Evolutionary conservation across 2,113 vertebrate species (phyloP).

Genomic region (Aix galericulata): DNA sequence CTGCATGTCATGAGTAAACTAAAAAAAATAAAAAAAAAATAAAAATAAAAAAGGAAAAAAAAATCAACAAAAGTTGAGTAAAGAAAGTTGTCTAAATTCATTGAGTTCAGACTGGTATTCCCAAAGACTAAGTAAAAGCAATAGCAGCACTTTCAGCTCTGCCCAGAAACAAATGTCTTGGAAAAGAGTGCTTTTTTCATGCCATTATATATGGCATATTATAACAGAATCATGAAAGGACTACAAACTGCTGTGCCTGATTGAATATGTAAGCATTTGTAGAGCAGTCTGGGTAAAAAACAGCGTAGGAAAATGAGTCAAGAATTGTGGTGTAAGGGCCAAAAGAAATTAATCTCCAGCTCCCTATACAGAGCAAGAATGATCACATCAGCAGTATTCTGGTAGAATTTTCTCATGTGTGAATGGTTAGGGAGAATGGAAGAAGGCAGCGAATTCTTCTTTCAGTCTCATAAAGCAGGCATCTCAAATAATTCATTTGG

Average conservation of each 20-base stretch:
- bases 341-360: slow-evolving; percentile 24
- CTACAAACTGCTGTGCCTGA: background rate
- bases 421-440: background rate
- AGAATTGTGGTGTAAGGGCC: background rate
- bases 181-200: background rate
- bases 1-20: background rate
- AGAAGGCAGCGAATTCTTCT: background rate
- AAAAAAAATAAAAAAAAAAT: too few relatives aligned
- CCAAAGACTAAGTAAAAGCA: background rate
- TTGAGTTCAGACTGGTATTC: background rate
- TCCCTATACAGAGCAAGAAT: background rate
- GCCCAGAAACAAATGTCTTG: background rate
- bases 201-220: background rate
- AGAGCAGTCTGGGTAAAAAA: slow-evolving; percentile 13
- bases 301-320: background rate
- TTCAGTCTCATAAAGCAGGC: background rate
- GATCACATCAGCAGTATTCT: background rate
- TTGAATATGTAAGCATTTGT: background rate
- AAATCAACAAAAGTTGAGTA: background rate
- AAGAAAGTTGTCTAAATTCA: background rate
- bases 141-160: background rate
- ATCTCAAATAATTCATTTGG: background rate
- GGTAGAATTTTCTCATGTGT: background rate
- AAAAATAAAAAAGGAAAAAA: background rate
- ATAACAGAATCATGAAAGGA: slow-evolving; percentile 3